Evolutionary conservation across 2,113 vertebrate species (phyloP), one percentile per base, ranked within the genome.

Genomic region (Plecturocebus donacophilus): DNA sequence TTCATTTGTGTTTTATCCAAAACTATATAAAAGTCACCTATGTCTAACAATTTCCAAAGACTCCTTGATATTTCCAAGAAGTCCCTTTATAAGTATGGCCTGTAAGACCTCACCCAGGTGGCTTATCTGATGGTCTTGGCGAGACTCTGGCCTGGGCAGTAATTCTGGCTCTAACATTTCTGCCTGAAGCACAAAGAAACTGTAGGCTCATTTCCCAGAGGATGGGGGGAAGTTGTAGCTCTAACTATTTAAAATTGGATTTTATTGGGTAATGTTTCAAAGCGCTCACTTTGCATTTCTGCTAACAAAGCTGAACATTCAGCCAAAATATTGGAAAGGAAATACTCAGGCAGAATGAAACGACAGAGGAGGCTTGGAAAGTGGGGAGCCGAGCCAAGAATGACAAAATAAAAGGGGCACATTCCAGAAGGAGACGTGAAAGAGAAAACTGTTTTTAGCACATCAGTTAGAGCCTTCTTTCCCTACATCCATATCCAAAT

Each of bases 241-340:
- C 75, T 83, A 84, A 87, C 82, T 80, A 94, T 91, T 97, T 96
- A 95, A 97, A 98, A 87, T 70, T 87, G 27, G 64, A 95, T 97
- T 97, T 90, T 97, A 96, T 90, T 94, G 97, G 81, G 92, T 85
- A 92, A 95, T n/a, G 87, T 86, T 97, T 97, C 96, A 97, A 96
- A 97, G 87, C 5, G 11, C 84, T 90, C 97, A 96, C 96, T 97
- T 11, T 52, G 93, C 97, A 95, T 89, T 94, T 96, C 96, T 97
- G 95, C 92, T 96, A 71, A 97, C 92, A 94, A 95, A 98, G 86
- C 95, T 80, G 93, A 97, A 82, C 81, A 75, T 94, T 91, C 71
- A 96, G 96, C 71, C 89, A 97, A 95, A 96, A 97, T 95, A 87
- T 89, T 96, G 96, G 96, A 97, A 95, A 94, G 91, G 91, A 97